Conservation (phyloP, 2,113 vertebrate genomes). For the Chionis minor region DNA sequence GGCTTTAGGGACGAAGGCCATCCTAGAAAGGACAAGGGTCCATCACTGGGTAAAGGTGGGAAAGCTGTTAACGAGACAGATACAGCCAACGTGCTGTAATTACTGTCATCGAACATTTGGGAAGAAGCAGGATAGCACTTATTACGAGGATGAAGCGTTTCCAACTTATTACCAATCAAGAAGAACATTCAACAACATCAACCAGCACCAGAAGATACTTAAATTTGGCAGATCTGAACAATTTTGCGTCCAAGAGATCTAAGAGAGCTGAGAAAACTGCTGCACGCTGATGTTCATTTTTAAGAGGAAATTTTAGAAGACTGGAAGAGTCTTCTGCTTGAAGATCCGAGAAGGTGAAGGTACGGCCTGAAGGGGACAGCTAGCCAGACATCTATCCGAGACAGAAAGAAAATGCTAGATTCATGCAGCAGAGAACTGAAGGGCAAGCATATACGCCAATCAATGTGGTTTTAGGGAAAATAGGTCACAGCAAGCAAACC, state of each 20-base stretch:
- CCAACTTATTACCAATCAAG: constrained; percentile 17
- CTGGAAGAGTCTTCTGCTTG: not conserved
- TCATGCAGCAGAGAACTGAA: not conserved
- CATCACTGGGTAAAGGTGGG: not conserved
- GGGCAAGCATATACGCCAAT: not conserved
- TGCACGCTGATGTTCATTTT: not conserved
- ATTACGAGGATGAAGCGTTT: not conserved
- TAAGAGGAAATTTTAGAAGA: not conserved
- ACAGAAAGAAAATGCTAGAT: not conserved
- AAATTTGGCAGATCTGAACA: constrained; percentile 28
- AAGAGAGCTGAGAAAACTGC: constrained; percentile 6
- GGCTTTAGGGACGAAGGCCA: not conserved
- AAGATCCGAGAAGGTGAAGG: not conserved
- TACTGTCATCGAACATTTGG: not conserved
- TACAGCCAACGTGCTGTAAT: not conserved
- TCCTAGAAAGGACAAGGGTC: not conserved
- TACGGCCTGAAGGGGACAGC: not conserved
- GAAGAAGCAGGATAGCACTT: not conserved
- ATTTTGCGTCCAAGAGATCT: constrained; percentile 22
- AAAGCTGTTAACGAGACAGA: not conserved
- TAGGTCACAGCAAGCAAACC: not conserved
- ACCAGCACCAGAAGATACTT: constrained; percentile 30
- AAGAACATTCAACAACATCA: constrained; percentile 22
- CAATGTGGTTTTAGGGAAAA: not conserved
- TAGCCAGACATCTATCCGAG: not conserved